A percentile compares a stretch with the other conserved stretches of the same genome.
Conservation (phyloP, 1,140 invertebrate genomes). For the Solenopsis invicta region DNA sequence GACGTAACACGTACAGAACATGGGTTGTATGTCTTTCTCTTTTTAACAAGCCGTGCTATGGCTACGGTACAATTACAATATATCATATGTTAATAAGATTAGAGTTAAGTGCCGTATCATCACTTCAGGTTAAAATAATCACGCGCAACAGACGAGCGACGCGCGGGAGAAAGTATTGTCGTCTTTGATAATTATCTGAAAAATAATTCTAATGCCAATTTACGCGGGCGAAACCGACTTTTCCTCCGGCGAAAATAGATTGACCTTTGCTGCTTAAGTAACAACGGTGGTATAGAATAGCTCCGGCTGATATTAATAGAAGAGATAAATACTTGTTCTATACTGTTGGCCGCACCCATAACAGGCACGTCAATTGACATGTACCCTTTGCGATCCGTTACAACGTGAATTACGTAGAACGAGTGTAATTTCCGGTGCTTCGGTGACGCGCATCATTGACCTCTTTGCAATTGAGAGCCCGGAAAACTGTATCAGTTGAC, state of each 20-base stretch:
- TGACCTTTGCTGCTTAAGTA: slow-evolving; percentile 45
- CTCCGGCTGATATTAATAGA: slow-evolving; percentile 41
- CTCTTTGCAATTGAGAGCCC: slow-evolving; percentile 26
- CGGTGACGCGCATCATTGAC: slow-evolving; percentile 44
- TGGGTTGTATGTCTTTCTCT: no score
- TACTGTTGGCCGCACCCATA: slow-evolving; percentile 27
- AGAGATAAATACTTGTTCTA: slow-evolving; percentile 48
- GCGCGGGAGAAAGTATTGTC: neutral
- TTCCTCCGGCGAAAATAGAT: slow-evolving; percentile 24
- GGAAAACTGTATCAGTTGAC: neutral
- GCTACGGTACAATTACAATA: neutral
- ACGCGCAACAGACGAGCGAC: neutral
- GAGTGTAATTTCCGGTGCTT: slow-evolving; percentile 45
- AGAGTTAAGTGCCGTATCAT: neutral
- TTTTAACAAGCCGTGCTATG: no score
- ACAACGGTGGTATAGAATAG: slow-evolving; percentile 31
- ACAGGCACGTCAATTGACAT: slow-evolving; percentile 57
- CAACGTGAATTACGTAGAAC: slow-evolving; percentile 42
- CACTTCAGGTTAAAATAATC: neutral
- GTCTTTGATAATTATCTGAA: no score
- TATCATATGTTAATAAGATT: neutral
- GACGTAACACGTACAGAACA: no score
- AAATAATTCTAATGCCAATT: slow-evolving; percentile 28
- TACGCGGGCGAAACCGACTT: slow-evolving; percentile 6
- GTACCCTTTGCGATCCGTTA: slow-evolving; percentile 39